phyloP scores from a whole-genome alignment of 2,888 invertebrate species.

The Chaitophorus viminalis region DNA sequence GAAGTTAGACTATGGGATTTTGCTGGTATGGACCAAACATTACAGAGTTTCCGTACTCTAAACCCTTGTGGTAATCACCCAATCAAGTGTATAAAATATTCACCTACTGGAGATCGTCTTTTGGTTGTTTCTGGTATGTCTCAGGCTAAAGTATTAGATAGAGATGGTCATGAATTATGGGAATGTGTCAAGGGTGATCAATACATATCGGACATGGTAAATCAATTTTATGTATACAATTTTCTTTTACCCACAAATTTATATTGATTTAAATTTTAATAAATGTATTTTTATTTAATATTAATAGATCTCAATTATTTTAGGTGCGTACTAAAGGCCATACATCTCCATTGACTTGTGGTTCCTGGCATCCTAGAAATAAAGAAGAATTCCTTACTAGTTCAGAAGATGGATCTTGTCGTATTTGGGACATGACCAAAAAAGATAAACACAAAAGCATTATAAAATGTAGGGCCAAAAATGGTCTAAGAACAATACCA shows the following conservation, averaged over 20 bases:
- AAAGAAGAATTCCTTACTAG: constrained; percentile 95
- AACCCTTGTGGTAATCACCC: constrained; percentile 96
- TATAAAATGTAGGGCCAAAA: constrained; percentile 87
- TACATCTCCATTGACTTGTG: constrained; percentile 87
- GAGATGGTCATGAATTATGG: constrained; percentile 92
- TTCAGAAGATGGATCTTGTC: constrained; percentile 90
- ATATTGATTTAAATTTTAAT: neutral
- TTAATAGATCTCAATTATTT: neutral
- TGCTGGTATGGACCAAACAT: constrained; percentile 94
- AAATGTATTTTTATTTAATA: neutral
- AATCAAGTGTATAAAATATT: constrained; percentile 89
- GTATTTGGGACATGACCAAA: constrained; percentile 88
- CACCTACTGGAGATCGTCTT: constrained; percentile 91
- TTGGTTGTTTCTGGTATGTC: constrained; percentile 92
- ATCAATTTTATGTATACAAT: neutral
- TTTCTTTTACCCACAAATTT: neutral
- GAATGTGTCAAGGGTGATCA: constrained; percentile 96
- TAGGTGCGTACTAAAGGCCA: constrained; percentile 88
- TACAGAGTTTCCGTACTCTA: constrained; percentile 91
- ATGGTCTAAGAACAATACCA: constrained; percentile 87
- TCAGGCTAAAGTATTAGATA: constrained; percentile 91
- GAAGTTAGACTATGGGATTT: constrained; percentile 99
- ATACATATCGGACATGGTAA: constrained; percentile 89
- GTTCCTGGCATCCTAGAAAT: constrained; percentile 92
- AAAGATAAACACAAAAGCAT: constrained; percentile 79